These are phyloP conservation scores for Geodia barretti DNA, from an alignment of 37 sponge, comb jelly and placozoan genomes.

Conservation along the genomic window DNA sequence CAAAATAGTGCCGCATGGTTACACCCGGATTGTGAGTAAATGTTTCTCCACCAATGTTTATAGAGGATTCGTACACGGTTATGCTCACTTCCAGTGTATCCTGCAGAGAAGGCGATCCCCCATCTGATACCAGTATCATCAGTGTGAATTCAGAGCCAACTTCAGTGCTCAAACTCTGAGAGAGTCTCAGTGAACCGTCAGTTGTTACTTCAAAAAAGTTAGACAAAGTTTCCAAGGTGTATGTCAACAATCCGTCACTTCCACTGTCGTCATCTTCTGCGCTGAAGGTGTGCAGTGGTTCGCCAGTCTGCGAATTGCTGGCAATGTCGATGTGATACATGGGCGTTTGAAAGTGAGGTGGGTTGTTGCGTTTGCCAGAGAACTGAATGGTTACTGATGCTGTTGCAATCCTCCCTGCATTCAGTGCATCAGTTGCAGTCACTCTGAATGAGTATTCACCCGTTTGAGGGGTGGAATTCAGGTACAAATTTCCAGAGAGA, in stretches of 20 bases:
- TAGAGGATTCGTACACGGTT: conserved; percentile 31
- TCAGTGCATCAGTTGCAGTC: conserved; percentile 30
- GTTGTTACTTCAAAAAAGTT: conserved; percentile 35
- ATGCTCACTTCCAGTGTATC: conserved; percentile 23
- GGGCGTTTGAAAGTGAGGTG: conserved; percentile 44
- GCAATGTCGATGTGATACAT: conserved; percentile 42
- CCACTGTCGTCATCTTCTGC: conserved; percentile 54
- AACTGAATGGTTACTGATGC: conserved; percentile 25
- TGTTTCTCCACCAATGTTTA: background rate
- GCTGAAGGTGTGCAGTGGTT: conserved; percentile 1
- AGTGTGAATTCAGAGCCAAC: conserved; percentile 34
- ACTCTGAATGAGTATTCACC: conserved; percentile 35
- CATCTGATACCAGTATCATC: conserved; percentile 42
- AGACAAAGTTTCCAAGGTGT: conserved; percentile 24
- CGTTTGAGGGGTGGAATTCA: background rate
- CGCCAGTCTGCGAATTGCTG: conserved; percentile 6
- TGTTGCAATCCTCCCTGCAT: background rate
- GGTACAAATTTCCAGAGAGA: conserved; percentile 40
- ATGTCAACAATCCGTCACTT: conserved; percentile 21
- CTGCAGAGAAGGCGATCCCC: conserved; percentile 20
- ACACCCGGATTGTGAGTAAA: conserved; percentile 35
- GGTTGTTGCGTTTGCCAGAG: conserved; percentile 37
- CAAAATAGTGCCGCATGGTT: conserved; percentile 24
- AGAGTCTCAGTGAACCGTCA: conserved; percentile 30
- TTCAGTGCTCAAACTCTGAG: conserved; percentile 11